Percentiles rank a stretch among this genome's conserved stretches.
Evolutionary conservation across 2,888 invertebrate genomes (phyloP).

Genomic region (Cephus runcator): DNA sequence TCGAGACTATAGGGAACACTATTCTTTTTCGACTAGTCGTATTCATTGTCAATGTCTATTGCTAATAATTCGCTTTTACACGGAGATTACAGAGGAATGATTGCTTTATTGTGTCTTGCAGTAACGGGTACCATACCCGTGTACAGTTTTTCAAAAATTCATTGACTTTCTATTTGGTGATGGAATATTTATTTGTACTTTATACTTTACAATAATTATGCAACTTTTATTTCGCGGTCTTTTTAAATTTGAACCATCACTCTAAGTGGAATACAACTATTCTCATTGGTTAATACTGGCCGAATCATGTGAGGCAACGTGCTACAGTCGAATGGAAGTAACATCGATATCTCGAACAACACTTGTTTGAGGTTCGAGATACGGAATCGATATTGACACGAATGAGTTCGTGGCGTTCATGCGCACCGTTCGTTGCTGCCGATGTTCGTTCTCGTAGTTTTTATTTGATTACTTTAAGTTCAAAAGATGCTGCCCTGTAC

Average conservation of each 20-base stretch:
- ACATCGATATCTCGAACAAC: not conserved
- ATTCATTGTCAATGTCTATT: conserved; percentile 18
- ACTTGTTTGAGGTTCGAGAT: not conserved
- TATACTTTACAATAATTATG: not conserved
- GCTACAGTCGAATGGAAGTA: conserved; percentile 1
- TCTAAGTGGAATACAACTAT: not conserved
- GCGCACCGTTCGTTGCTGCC: conserved; percentile 31
- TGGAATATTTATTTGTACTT: not conserved
- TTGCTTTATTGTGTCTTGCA: conserved; percentile 42
- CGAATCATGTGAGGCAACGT: conserved; percentile 34
- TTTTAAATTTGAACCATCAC: not conserved
- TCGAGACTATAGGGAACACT: not conserved
- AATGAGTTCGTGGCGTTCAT: conserved; percentile 24
- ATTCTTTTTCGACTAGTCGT: conserved; percentile 17
- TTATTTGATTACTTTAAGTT: conserved; percentile 50
- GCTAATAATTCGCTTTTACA: conserved; percentile 47
- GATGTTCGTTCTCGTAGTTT: conserved; percentile 45
- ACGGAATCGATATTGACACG: not conserved
- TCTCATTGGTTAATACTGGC: not conserved
- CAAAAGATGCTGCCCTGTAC: conserved; percentile 57
- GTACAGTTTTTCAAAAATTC: not conserved
- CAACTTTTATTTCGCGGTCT: not conserved
- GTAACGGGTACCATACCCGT: not conserved
- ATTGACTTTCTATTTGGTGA: not conserved
- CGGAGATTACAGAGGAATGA: conserved; percentile 47